Evolutionary conservation across 1,140 invertebrate genomes (phyloP).

Genomic region (Achatina immaculata): DNA sequence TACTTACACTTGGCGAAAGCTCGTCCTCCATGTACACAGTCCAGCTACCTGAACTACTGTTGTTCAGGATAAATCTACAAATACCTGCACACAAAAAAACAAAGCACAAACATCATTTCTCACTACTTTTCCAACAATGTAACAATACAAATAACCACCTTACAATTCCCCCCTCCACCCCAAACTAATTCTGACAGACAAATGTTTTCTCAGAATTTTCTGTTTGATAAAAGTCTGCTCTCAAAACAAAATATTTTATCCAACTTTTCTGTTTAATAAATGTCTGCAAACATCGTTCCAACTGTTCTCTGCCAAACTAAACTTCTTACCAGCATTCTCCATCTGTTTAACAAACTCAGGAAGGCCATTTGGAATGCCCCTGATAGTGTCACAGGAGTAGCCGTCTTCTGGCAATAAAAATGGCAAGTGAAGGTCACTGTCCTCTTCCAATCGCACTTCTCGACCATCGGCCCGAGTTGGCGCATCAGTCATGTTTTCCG

Average conservation of each 20-base stretch:
- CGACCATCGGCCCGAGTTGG: conserved; percentile 89
- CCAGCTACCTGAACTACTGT: conserved; percentile 91
- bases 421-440: conserved; percentile 87
- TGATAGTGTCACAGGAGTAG: conserved; percentile 96
- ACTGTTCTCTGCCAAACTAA: no score
- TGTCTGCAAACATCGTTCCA: no score
- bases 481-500: conserved; percentile 93
- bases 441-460: conserved; percentile 84
- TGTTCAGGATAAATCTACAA: conserved; percentile 89
- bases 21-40: conserved; percentile 88
- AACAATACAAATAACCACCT: no score
- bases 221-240: no score
- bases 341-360: conserved; percentile 92
- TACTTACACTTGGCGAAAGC: conserved; percentile 16
- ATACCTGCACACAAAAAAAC: conserved; percentile 75
- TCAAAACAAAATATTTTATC: no score
- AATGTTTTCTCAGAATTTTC: no score
- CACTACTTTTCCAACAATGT: no score
- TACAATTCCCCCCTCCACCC: no score
- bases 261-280: no score
- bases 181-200: no score
- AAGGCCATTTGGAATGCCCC: conserved; percentile 87
- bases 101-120: no score
- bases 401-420: conserved; percentile 96
- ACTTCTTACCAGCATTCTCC: conserved; percentile 79